Evolutionary conservation across 2,113 vertebrate species (phyloP), one percentile per base, ranked within the genome.

Genomic region (Vireo altiloquus): DNA sequence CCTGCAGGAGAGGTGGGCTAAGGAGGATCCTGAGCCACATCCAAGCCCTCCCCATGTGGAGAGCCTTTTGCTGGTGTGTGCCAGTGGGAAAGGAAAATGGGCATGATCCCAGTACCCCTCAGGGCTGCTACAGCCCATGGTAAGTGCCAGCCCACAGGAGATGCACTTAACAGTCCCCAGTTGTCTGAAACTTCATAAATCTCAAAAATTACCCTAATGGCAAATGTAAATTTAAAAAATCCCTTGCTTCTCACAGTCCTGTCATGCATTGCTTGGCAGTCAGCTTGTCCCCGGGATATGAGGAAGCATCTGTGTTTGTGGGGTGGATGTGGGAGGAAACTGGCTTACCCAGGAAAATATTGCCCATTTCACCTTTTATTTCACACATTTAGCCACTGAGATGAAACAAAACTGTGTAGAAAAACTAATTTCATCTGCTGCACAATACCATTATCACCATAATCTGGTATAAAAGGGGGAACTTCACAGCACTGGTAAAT

Each of bases 401-500:
- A 95, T 82, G 72, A 94, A 91, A 95, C 93, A 95, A 94, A 96
- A 92, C 87, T 54, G 64, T 78, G 89, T 56, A 91, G 81, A 91
- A 89, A 91, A 94, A 69, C 87, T 91, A 75, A 97, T 97, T 96
- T 96, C 83, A 95, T 91, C 75, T 81, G 54, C 90, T 56, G 88
- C 87, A 92, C 92, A 92, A 92, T 68, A 40, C 85, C 71, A 53
- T 95, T 91, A 96, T 93, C 94, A 82, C 82, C 77, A 87, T 95
- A 96, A 97, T 94, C 92, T 90, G 82, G 82, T 63, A 39, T 76
- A 78, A 94, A 93, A 95, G 82, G 74, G 72, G 83, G 83, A 96
- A 79, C 91, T 94, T 89, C 95, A 76, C 88, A 95, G 94, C 88
- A 37, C 74, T 95, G 87, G 87, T 89, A 94, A 96, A 97, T 94